These are phyloP conservation scores for Bradypodion pumilum DNA, from an alignment of 2,797 vertebrate genomes.

Conservation along the genomic window DNA sequence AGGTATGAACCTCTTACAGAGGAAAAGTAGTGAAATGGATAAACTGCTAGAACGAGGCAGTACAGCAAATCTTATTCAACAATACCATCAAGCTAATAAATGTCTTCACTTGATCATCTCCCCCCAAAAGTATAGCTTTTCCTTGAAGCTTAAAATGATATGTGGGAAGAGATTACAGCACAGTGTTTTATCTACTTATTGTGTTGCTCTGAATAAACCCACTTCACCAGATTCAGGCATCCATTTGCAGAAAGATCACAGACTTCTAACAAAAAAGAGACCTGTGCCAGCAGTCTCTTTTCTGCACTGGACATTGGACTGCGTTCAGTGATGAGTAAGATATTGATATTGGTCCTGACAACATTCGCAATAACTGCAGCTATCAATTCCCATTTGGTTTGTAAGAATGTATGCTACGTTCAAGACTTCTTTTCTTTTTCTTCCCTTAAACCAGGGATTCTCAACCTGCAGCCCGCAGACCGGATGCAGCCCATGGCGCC, in stretches of 20 bases:
- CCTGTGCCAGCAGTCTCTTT: background rate
- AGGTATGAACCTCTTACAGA: background rate
- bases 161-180: background rate
- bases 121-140: background rate
- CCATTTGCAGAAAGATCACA: conserved; percentile 19
- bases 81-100: background rate
- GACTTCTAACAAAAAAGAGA: background rate
- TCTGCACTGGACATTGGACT: background rate
- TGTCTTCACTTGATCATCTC: background rate
- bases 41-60: background rate
- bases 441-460: too few relatives aligned
- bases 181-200: conserved; percentile 18
- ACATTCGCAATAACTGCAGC: conserved; percentile 36
- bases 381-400: conserved; percentile 6
- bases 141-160: background rate
- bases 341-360: conserved; percentile 41
- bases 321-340: conserved; percentile 31
- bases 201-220: conserved; percentile 12
- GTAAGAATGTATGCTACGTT: conserved; percentile 36
- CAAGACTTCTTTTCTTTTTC: background rate
- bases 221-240: background rate
- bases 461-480: too few relatives aligned
- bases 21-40: background rate
- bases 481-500: too few relatives aligned
- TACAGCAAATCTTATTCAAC: background rate